Conservation (phyloP, 2,797 vertebrate species). For the Pseudomugil tenellus region DNA sequence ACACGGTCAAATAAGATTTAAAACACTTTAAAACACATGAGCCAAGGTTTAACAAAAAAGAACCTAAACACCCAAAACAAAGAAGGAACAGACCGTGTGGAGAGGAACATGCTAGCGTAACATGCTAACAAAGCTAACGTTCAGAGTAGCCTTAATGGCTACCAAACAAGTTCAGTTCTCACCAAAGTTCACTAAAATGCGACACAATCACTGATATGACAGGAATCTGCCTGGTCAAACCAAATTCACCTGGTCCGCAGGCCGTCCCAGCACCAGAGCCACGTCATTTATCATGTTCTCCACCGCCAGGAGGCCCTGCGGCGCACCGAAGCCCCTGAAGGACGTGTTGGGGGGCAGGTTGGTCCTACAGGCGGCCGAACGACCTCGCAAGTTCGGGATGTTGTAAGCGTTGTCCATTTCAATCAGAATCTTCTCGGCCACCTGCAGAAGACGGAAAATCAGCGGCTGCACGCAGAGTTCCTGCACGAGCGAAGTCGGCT, state of each 20-base stretch:
- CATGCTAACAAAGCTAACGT: no score
- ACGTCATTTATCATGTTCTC: constrained; percentile 82
- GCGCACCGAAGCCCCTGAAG: constrained; percentile 84
- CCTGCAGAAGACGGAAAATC: constrained; percentile 43
- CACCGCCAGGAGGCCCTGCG: constrained; percentile 72
- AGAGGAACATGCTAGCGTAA: no score
- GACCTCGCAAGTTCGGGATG: constrained; percentile 77
- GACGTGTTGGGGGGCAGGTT: constrained; percentile 83
- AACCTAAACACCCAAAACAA: no score
- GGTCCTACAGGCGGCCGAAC: constrained; percentile 67
- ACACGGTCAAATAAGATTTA: no score
- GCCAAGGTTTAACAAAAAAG: no score
- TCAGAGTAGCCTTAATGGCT: no score
- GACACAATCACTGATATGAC: no score
- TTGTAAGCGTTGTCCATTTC: constrained; percentile 80
- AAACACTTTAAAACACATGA: no score
- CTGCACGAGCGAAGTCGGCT: neutral
- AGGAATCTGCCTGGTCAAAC: no score
- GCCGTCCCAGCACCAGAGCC: constrained; percentile 64
- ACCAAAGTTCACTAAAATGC: no score
- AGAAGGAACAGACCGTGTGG: no score
- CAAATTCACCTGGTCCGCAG: constrained; percentile 71
- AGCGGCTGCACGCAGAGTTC: fast-evolving
- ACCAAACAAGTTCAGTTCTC: no score
- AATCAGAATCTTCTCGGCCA: constrained; percentile 76